These are phyloP conservation scores for Lasiurus borealis DNA, from an alignment of 2,113 vertebrate genomes.

Conservation along the genomic window DNA sequence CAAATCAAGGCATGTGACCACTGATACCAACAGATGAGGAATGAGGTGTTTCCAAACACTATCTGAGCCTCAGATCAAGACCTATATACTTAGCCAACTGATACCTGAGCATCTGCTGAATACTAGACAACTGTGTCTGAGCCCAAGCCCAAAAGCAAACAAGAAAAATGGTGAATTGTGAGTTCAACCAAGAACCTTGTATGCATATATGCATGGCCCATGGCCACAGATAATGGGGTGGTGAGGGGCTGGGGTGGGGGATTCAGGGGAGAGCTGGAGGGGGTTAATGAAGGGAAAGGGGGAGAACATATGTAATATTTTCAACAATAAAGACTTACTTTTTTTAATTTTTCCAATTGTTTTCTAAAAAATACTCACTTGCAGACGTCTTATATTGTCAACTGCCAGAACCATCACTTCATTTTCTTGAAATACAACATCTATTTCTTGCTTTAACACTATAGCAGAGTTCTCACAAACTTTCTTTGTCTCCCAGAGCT, in stretches of 20 bases:
- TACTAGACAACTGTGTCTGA: neutral
- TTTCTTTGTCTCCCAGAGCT: conserved; percentile 96
- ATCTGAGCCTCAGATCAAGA: conserved; percentile 22
- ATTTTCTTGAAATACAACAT: conserved; percentile 89
- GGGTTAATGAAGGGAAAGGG: too few species aligned
- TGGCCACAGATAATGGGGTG: too few species aligned
- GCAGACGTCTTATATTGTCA: conserved; percentile 92
- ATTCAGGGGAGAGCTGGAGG: too few species aligned
- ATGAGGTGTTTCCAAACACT: conserved; percentile 1
- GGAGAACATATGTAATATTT: too few species aligned
- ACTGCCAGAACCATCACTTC: conserved; percentile 91
- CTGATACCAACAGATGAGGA: neutral
- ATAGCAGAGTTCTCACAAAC: conserved; percentile 93
- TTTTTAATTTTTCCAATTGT: neutral
- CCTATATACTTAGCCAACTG: conserved; percentile 24
- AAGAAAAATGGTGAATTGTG: conserved; percentile 30
- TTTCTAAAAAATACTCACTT: conserved; percentile 86
- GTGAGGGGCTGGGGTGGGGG: too few species aligned
- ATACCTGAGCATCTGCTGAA: neutral
- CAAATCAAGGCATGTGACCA: conserved; percentile 16
- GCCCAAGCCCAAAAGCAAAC: conserved; percentile 11
- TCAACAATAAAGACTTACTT: too few species aligned
- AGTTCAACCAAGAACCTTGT: conserved; percentile 19
- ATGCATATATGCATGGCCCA: too few species aligned
- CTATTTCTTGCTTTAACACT: conserved; percentile 94